These are phyloP conservation scores for Oryctolagus cuniculus DNA, from an alignment of 2,113 vertebrate genomes.

Conservation along the genomic window DNA sequence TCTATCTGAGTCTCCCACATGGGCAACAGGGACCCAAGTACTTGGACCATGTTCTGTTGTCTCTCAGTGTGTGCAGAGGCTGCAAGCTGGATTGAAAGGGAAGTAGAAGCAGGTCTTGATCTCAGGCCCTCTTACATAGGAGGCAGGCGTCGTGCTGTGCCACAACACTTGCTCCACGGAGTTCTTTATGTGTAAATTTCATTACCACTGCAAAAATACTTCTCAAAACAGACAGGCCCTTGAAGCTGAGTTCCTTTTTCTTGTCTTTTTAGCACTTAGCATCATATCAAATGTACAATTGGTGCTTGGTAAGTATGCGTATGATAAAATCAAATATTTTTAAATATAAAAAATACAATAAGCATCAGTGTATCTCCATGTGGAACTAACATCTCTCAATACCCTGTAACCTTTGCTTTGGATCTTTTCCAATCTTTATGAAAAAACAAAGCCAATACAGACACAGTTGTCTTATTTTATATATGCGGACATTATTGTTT, in stretches of 20 bases:
- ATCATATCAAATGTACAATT: not conserved
- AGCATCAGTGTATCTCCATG: not conserved
- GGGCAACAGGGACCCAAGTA: too few relatives aligned
- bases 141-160: too few relatives aligned
- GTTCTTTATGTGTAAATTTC: too few relatives aligned
- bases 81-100: too few relatives aligned
- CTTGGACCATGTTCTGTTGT: too few relatives aligned
- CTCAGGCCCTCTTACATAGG: too few relatives aligned
- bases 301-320: not conserved
- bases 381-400: not conserved
- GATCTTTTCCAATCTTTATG: not conserved
- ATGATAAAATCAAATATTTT: not conserved
- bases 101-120: too few relatives aligned
- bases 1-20: too few relatives aligned
- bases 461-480: not conserved
- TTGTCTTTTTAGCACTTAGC: not conserved
- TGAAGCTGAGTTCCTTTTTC: not conserved
- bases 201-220: not conserved
- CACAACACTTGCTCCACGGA: not conserved
- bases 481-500: not conserved
- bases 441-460: conserved; percentile 3
- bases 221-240: not conserved
- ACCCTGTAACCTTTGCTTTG: not conserved
- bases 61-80: too few relatives aligned
- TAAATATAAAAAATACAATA: not conserved